Evolutionary conservation across 2,888 invertebrate genomes (phyloP).

Genomic region (Andrena chrysosceles): DNA sequence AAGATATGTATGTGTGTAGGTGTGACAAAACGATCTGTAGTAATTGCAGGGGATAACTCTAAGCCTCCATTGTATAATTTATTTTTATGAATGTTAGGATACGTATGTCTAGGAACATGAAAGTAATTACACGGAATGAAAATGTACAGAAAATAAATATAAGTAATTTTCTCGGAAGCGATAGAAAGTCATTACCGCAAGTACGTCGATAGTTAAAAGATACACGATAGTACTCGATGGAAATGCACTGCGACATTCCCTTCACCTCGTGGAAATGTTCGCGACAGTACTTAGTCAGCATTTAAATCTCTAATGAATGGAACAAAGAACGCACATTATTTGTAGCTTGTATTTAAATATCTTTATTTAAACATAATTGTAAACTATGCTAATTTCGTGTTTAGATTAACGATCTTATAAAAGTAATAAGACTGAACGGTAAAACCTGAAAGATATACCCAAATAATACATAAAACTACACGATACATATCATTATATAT

Average conservation of each 20-base stretch:
- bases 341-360: slow-evolving; percentile 13
- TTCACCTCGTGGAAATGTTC: slow-evolving; percentile 7
- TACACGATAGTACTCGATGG: slow-evolving; percentile 2
- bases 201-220: slow-evolving; percentile 8
- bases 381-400: slow-evolving; percentile 2
- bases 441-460: slow-evolving; percentile 18
- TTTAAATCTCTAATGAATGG: slow-evolving; percentile 28
- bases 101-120: slow-evolving; percentile 26
- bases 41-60: slow-evolving; percentile 3
- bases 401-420: slow-evolving; percentile 28
- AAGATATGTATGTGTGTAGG: neutral
- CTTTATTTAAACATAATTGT: neutral
- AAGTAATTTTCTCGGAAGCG: slow-evolving; percentile 9
- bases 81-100: slow-evolving; percentile 27
- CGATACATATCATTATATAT: slow-evolving; percentile 33
- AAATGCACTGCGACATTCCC: slow-evolving; percentile 3
- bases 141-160: slow-evolving; percentile 23
- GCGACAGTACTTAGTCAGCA: slow-evolving; percentile 36
- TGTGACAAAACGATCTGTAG: slow-evolving; percentile 27
- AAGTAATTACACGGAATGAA: slow-evolving; percentile 14
- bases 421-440: slow-evolving; percentile 32
- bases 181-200: slow-evolving; percentile 20
- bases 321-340: neutral
- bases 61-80: slow-evolving; percentile 32
- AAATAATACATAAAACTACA: slow-evolving; percentile 31